Conservation (phyloP, 2,113 vertebrate species). For the Tapirus terrestris region DNA sequence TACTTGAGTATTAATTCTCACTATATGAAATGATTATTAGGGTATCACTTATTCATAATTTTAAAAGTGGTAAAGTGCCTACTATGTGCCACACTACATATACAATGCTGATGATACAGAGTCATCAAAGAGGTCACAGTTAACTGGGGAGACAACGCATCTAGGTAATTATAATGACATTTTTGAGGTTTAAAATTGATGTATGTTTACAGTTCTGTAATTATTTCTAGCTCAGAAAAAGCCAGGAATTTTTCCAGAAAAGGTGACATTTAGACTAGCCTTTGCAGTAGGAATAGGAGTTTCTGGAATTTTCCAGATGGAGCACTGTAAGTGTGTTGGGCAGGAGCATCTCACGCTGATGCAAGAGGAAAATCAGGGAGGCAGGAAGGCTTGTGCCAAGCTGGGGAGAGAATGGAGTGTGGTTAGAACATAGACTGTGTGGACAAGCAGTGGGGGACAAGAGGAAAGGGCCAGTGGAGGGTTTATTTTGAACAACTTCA, state of each 20-base stretch:
- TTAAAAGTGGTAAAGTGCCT: not conserved
- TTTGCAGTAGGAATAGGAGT: not conserved
- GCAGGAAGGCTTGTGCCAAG: no score
- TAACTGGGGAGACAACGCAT: not conserved
- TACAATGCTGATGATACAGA: not conserved
- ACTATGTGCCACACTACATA: not conserved
- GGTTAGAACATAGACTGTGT: not conserved
- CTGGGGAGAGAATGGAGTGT: not conserved
- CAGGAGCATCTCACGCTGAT: rapidly evolving
- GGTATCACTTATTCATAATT: not conserved
- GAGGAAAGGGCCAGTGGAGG: not conserved
- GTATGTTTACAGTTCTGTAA: not conserved
- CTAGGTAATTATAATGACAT: not conserved
- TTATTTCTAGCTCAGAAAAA: constrained; percentile 33
- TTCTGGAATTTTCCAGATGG: not conserved
- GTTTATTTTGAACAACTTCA: constrained; percentile 55
- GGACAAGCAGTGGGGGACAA: not conserved
- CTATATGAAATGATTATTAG: not conserved
- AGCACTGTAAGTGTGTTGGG: not conserved
- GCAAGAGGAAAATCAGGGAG: not conserved
- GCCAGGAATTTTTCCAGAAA: not conserved
- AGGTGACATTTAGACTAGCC: not conserved
- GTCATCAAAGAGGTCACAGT: not conserved
- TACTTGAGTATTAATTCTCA: not conserved
- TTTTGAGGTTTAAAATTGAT: not conserved